These are phyloP conservation scores for Craniophora ligustri DNA, from an alignment of 2,888 invertebrate species.

Conservation along the genomic window DNA sequence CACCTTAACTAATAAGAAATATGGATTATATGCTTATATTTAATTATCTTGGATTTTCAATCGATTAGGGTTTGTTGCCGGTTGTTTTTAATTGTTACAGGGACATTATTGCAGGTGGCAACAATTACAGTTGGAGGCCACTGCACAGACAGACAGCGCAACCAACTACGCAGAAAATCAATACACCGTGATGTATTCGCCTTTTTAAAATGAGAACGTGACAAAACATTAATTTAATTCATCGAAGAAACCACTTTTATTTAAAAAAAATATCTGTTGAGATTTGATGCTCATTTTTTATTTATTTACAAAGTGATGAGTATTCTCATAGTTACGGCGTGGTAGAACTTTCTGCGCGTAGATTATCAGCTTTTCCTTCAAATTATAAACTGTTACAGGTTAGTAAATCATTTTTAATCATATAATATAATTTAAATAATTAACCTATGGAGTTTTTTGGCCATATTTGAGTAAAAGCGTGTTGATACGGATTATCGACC, in stretches of 20 bases:
- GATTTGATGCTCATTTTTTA: slow-evolving; percentile 88
- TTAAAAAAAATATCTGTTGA: slow-evolving; percentile 83
- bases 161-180: slow-evolving; percentile 79
- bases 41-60: too few relatives aligned
- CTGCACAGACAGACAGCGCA: slow-evolving; percentile 50
- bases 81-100: too few relatives aligned
- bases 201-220: slow-evolving; percentile 88
- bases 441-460: slow-evolving; percentile 17
- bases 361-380: slow-evolving; percentile 81
- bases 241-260: slow-evolving; percentile 84
- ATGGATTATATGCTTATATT: too few relatives aligned
- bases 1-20: too few relatives aligned
- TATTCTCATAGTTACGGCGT: slow-evolving; percentile 88
- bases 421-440: slow-evolving; percentile 23
- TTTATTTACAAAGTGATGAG: slow-evolving; percentile 88
- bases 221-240: slow-evolving; percentile 85
- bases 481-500: slow-evolving; percentile 80
- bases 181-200: slow-evolving; percentile 85
- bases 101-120: too few relatives aligned
- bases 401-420: slow-evolving; percentile 68
- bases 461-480: slow-evolving; percentile 56
- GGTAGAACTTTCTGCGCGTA: slow-evolving; percentile 86
- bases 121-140: slow-evolving; percentile 34
- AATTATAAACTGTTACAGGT: slow-evolving; percentile 82
- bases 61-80: too few relatives aligned